Percentiles rank a stretch among this genome's conserved stretches.
phyloP scores from a whole-genome alignment of 2,113 vertebrate genomes.

The Myodes glareolus region DNA sequence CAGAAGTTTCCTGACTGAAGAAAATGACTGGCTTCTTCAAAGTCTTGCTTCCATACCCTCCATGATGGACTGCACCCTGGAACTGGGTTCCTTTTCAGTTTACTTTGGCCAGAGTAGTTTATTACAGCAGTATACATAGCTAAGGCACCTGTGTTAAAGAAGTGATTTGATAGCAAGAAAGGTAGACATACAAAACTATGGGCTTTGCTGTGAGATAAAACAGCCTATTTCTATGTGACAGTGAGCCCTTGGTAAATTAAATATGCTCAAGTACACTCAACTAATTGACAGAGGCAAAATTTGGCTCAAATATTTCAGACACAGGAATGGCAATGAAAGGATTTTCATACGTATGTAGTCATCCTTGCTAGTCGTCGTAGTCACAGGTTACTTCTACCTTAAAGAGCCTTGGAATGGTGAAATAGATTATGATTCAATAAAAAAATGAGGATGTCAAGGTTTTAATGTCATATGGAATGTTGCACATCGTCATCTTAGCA shows the following conservation, averaged over 20 bases:
- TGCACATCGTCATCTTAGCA: background rate
- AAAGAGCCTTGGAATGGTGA: background rate
- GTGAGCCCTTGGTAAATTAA: constrained; percentile 5
- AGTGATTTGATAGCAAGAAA: background rate
- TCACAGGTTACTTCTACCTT: background rate
- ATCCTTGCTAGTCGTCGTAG: background rate
- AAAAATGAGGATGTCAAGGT: background rate
- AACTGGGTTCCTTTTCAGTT: background rate
- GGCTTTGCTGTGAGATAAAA: background rate
- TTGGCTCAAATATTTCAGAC: background rate
- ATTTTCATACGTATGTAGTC: background rate
- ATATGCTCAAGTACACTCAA: background rate
- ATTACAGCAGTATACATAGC: background rate
- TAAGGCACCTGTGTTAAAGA: background rate
- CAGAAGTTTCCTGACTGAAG: background rate
- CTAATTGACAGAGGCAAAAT: background rate
- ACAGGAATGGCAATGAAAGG: background rate
- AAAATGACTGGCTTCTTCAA: background rate
- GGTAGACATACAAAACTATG: background rate
- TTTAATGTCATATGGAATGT: background rate
- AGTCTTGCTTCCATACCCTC: too few relatives aligned
- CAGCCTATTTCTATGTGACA: background rate
- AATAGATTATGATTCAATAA: background rate
- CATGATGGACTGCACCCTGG: too few relatives aligned
- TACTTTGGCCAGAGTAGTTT: background rate